Evolutionary conservation across 2,888 invertebrate genomes (phyloP).

Genomic region (Suillia variegata): DNA sequence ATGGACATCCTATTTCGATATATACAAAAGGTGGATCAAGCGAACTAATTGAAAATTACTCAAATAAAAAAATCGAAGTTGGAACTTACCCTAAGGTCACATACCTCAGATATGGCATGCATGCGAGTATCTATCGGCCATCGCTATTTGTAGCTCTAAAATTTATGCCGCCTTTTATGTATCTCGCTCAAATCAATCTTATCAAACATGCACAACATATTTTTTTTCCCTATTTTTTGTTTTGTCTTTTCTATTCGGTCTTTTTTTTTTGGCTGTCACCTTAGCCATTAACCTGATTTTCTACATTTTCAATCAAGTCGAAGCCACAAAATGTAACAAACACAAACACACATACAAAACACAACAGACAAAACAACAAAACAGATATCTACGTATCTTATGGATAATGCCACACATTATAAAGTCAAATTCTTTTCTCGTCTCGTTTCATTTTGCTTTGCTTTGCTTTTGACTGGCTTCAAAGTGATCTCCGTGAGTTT

Average conservation of each 20-base stretch:
- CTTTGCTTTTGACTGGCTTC: neutral
- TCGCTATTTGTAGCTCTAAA: conserved; percentile 24
- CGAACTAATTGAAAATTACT: conserved; percentile 43
- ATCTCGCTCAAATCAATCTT: conserved; percentile 51
- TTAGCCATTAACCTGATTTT: conserved; percentile 56
- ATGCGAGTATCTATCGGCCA: conserved; percentile 37
- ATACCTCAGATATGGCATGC: neutral
- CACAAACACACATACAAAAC: conserved; percentile 11
- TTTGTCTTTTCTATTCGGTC: neutral
- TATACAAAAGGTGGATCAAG: conserved; percentile 24
- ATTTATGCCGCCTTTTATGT: conserved; percentile 24
- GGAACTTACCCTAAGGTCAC: conserved; percentile 10
- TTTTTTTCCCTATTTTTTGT: conserved; percentile 15
- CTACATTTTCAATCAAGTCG: conserved; percentile 55
- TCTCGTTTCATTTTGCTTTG: neutral
- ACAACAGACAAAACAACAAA: conserved; percentile 22
- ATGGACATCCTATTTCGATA: neutral
- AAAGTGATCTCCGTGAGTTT: conserved; percentile 52
- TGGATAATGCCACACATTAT: conserved; percentile 45
- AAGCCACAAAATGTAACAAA: conserved; percentile 22
- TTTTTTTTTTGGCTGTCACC: conserved; percentile 48
- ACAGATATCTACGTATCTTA: conserved; percentile 37
- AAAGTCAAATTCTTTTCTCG: conserved; percentile 48
- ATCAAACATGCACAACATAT: conserved; percentile 32
- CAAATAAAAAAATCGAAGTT: too few relatives aligned